Evolutionary conservation across 2,888 invertebrate species (phyloP).

Genomic region (Pheosia tremula): DNA sequence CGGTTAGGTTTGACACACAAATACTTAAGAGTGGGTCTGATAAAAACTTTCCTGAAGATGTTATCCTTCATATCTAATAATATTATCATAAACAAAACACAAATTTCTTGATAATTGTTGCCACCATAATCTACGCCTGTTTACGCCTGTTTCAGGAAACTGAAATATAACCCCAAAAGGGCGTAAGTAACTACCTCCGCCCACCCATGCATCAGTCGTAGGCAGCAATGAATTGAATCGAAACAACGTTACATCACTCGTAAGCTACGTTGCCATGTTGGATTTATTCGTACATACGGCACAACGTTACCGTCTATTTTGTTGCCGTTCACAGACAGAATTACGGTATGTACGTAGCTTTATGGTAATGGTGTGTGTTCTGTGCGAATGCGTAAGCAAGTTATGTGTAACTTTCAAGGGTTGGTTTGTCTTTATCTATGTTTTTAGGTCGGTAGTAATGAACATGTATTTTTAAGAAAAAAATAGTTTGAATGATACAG

Average conservation of each 20-base stretch:
- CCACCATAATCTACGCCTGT: neutral
- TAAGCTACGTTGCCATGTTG: conserved; percentile 44
- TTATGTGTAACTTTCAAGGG: neutral
- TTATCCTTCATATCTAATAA: no score
- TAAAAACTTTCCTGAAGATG: no score
- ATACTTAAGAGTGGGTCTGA: no score
- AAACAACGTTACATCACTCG: conserved; percentile 52
- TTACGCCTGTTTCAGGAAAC: neutral
- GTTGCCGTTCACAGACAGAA: conserved; percentile 15
- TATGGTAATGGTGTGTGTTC: conserved; percentile 23
- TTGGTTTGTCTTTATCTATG: neutral
- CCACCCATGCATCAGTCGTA: conserved; percentile 40
- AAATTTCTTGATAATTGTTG: no score
- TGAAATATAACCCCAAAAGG: neutral
- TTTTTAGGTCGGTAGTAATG: no score
- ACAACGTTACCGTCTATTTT: conserved; percentile 13
- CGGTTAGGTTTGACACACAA: no score
- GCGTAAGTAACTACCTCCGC: neutral
- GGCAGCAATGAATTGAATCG: conserved; percentile 58
- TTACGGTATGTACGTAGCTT: conserved; percentile 29
- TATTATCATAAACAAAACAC: no score
- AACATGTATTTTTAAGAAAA: no score
- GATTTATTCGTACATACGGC: conserved; percentile 44
- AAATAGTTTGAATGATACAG: no score
- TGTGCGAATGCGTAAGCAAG: conserved; percentile 11